Base-by-base conservation (phyloP, 1,140 invertebrate species). In the Nasonia longicornis region DNA sequence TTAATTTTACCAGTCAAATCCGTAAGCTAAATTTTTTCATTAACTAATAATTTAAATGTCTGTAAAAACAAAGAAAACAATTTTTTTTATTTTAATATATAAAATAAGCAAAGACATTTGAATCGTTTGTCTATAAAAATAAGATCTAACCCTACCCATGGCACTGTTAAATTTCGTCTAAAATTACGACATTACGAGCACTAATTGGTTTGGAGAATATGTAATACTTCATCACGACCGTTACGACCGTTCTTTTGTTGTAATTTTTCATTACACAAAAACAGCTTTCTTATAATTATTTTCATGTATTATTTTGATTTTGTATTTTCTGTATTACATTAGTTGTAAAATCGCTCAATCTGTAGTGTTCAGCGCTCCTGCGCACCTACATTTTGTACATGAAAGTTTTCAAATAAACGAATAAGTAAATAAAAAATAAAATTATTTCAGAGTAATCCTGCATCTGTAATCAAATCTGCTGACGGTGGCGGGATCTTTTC, bases 1-100 rank as follows among this genome's bases (percentile, higher is more conserved):
- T 92, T 97, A 69, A 94, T 97, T 79, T 88, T 97, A 75, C 94
- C 95, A 11, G 89, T 94, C 82, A 92, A 85, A 85, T 88, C 82
- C 81, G 89, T 89, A 84, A 87, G 80, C 84, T 81, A 69, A 29
- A 45, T 71, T 67, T 29, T 70, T 83, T n/a, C 26, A 77, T 63
- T 63, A 20, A 79, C 10, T 26, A 81, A 42, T 22, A 66, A 45
- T 52, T 58, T 31, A 42, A 52, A 35, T 45, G 64, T 70, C 38
- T 38, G 22, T 66, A 67, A 58, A 67, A 26, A 63, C n/a, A 42
- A 16, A 16, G 11, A 31, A 79, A 48, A 73, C 35, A 66, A 58
- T 58, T 75, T 67, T 42, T 77, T 64, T 58, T 58, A 48, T 42
- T 70, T 35, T 11, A 70, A 58, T 35, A 31, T 42, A 22, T 26